Evolutionary conservation across 2,888 invertebrate species (phyloP).

Genomic region (Catocala sponsa): DNA sequence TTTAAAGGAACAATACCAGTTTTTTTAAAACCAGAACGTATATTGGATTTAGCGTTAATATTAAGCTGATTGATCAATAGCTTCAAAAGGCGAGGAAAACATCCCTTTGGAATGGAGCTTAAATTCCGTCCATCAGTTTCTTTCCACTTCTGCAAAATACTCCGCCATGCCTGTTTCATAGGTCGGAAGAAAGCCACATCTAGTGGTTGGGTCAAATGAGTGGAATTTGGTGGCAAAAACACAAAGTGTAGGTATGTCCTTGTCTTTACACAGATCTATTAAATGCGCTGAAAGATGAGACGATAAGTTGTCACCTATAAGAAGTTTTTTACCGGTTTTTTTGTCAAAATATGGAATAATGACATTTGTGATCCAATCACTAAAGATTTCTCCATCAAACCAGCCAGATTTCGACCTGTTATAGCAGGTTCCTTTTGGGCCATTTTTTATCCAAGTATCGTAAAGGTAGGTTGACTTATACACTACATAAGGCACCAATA

Average conservation of each 20-base stretch:
- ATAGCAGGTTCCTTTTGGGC: too few relatives aligned
- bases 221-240: conserved; percentile 59
- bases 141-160: conserved; percentile 43
- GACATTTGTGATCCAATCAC: conserved; percentile 43
- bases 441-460: too few relatives aligned
- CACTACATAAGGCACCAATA: conserved; percentile 64
- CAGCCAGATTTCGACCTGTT: too few relatives aligned
- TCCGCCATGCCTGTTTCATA: conserved; percentile 53
- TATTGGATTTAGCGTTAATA: conserved; percentile 17
- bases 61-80: too few relatives aligned
- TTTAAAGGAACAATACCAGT: conserved; percentile 34
- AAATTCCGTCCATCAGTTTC: conserved; percentile 31
- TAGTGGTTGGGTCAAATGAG: conserved; percentile 45
- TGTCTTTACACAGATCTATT: conserved; percentile 56
- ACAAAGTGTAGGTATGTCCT: conserved; percentile 64
- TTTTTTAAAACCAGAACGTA: conserved; percentile 36
- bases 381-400: conserved; percentile 42
- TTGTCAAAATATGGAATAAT: conserved; percentile 43
- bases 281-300: conserved; percentile 56
- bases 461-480: conserved; percentile 59
- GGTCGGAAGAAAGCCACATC: conserved; percentile 53
- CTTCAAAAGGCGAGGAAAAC: too few relatives aligned
- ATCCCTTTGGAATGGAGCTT: too few relatives aligned
- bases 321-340: conserved; percentile 50
- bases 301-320: conserved; percentile 29